Base-by-base conservation (phyloP, 2,113 vertebrate species). In the Albula goreensis region DNA sequence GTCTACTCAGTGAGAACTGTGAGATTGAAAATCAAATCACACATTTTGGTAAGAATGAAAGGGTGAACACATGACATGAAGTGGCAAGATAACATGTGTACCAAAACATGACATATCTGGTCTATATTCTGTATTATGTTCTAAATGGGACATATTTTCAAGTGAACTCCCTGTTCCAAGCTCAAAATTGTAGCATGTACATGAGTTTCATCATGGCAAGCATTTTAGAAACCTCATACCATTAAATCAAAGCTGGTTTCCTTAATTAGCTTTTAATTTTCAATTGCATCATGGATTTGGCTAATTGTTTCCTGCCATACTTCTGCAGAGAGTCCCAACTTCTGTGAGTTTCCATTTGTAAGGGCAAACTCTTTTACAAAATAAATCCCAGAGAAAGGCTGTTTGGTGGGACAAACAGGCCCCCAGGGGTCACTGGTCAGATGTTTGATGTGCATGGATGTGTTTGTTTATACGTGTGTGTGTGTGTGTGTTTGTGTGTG, bases 281-380 rank as follows among this genome's bases (percentile, higher is more conserved):
- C 87, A 89, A 41, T 93, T 92, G 93, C 90, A 88, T 93, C 93
- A 93, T 80, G 86, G 86, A 86, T 74, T 89, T 83, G 87, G 91
- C 90, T 93, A 93, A 93, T 93, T 63, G 87, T 89, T 95, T 95
- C 93, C 94, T 93, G 93, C 89, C 91, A 89, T 91, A 89, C 88
- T 85, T 87, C 86, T 87, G 77, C 8, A 60, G 84, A 81, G 87
- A 86, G 79, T 87, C 81, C 78, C 19, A 17, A 88, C 86, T 86
- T 56, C 85, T 87, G 89, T 88, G 87, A 90, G 88, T 89, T 83
- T 82, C n/a, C 17, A 25, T 2, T n/a, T 4, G 60, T 84, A 89
- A 90, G 88, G 91, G 91, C 70, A 66, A 9, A 22, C n/a, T 70
- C 60, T 70, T 5, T 70, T 17, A 17, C 6, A 70, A 63, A 70